Percentiles rank a stretch among this genome's conserved stretches.
Conservation (phyloP, 2,888 invertebrate genomes). For the Nemoura dubitans region DNA sequence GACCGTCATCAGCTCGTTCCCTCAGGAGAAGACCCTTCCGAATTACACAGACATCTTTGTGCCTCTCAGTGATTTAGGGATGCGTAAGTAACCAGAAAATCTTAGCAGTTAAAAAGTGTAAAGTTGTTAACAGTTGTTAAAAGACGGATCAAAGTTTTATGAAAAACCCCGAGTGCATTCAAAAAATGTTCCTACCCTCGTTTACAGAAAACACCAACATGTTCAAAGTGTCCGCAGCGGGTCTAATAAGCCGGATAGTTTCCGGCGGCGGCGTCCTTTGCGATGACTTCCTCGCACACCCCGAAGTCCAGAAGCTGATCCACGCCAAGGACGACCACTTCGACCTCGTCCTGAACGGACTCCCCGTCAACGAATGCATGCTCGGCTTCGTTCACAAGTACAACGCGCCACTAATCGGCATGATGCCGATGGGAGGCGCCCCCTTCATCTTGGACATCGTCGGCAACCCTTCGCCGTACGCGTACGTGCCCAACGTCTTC, state of each 20-base stretch:
- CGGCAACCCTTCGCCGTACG: constrained; percentile 52
- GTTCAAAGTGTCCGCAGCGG: neutral
- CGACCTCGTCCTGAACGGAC: constrained; percentile 53
- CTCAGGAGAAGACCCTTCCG: constrained; percentile 56
- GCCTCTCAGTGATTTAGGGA: neutral
- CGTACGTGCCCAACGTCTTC: constrained; percentile 53
- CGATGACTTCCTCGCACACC: constrained; percentile 39
- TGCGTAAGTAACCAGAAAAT: neutral
- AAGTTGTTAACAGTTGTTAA: too few relatives aligned
- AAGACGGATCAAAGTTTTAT: too few relatives aligned
- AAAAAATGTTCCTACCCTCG: too few relatives aligned
- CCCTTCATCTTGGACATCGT: constrained; percentile 22
- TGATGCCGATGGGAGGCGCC: constrained; percentile 10
- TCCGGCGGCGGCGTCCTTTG: constrained; percentile 23
- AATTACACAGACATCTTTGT: constrained; percentile 58
- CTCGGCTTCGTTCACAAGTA: constrained; percentile 53
- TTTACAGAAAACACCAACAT: neutral
- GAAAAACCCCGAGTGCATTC: too few relatives aligned
- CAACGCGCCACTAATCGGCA: constrained; percentile 52
- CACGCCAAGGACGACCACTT: constrained; percentile 52
- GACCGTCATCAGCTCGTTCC: constrained; percentile 58
- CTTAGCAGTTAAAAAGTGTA: neutral
- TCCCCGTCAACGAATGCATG: constrained; percentile 53
- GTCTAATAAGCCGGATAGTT: neutral
- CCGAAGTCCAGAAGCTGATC: constrained; percentile 49